Percentiles rank a stretch among this genome's conserved stretches.
phyloP scores from a whole-genome alignment of 2,797 vertebrate species.

The Harpagifer antarcticus region DNA sequence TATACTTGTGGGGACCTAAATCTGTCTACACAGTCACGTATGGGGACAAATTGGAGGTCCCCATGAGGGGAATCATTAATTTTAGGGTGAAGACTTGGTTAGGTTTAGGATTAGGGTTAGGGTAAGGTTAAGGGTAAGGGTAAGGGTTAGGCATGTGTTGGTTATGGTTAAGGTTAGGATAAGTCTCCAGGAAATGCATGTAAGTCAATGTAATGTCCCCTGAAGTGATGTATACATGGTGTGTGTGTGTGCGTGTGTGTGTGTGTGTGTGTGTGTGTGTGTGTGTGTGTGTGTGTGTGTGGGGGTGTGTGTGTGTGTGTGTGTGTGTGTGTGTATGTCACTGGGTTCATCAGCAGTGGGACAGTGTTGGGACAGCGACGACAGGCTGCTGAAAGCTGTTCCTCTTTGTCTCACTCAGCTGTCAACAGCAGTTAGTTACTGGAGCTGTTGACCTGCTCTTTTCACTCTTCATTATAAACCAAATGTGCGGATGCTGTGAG shows the following conservation, averaged over 20 bases:
- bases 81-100: too few relatives aligned
- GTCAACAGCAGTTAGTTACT: conserved; percentile 74
- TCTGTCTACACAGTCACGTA: too few relatives aligned
- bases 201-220: too few relatives aligned
- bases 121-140: too few relatives aligned
- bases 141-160: too few relatives aligned
- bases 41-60: too few relatives aligned
- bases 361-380: conserved; percentile 53
- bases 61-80: too few relatives aligned
- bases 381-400: conserved; percentile 75
- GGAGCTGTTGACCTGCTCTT: conserved; percentile 53
- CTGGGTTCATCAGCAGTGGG: conserved; percentile 52
- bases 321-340: conserved; percentile 40
- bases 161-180: too few relatives aligned
- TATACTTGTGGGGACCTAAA: too few relatives aligned
- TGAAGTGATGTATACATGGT: too few relatives aligned
- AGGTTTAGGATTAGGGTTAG: too few relatives aligned
- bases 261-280: conserved; percentile 7
- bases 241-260: conserved; percentile 23
- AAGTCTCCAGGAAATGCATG: too few relatives aligned
- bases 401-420: conserved; percentile 60
- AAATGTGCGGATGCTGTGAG: conserved; percentile 15
- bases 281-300: conserved; percentile 2
- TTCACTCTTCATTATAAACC: conserved; percentile 51
- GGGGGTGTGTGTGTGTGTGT: conserved; percentile 3